A percentile compares a stretch with the other conserved stretches of the same genome.
Conservation (phyloP, 2,888 invertebrate species). For the Capitulum mitella region DNA sequence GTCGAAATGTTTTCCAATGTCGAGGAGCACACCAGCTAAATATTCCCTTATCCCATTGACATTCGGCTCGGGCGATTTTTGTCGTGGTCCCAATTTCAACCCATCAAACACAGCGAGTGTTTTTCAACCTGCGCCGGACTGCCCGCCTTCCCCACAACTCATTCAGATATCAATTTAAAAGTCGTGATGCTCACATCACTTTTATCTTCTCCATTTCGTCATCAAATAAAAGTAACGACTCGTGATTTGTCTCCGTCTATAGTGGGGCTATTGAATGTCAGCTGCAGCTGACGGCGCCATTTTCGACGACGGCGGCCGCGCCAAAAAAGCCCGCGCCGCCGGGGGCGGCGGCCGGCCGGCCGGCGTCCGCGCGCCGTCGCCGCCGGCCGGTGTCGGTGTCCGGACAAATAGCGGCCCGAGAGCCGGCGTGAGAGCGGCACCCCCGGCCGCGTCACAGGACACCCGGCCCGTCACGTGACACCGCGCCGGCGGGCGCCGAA, state of each 20-base stretch:
- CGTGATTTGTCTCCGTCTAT: conserved; percentile 17
- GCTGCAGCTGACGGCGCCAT: conserved; percentile 20
- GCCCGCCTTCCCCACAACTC: not conserved
- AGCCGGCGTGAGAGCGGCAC: not conserved
- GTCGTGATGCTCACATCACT: conserved; percentile 19
- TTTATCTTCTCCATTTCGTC: conserved; percentile 25
- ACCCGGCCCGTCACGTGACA: not conserved
- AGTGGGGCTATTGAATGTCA: conserved; percentile 21
- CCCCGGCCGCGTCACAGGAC: not conserved
- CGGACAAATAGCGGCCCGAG: conserved; percentile 16
- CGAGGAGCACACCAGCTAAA: too few relatives aligned
- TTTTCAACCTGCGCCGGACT: not conserved
- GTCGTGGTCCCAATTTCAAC: not conserved
- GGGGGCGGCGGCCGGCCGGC: conserved; percentile 29
- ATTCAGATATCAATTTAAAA: conserved; percentile 24
- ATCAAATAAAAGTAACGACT: conserved; percentile 25
- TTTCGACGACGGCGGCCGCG: conserved; percentile 7
- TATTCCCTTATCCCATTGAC: not conserved
- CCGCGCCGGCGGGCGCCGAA: too few relatives aligned
- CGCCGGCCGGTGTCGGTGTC: conserved; percentile 33
- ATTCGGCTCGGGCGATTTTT: not conserved
- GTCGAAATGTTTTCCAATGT: too few relatives aligned
- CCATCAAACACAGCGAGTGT: conserved; percentile 8
- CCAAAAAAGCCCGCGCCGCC: conserved; percentile 23
- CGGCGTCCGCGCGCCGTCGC: conserved; percentile 30